Evolutionary conservation across 2,797 vertebrate genomes (phyloP), one percentile per base, ranked within the genome.

Genomic region (Pelochelys cantorii): DNA sequence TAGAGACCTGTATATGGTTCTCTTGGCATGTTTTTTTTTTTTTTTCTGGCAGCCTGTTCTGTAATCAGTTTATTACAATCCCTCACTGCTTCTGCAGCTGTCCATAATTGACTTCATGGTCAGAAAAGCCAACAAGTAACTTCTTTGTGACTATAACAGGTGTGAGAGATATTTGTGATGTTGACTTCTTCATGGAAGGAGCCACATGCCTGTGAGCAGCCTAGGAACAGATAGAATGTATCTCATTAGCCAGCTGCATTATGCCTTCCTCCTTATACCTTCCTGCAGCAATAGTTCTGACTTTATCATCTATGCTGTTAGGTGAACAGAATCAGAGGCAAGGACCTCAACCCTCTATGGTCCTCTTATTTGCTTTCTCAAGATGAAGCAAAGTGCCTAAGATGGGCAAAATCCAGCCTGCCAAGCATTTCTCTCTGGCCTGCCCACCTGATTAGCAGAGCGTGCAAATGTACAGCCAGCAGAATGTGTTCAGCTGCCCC

Each of bases 131-230:
- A 54, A 5, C 27, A 0, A 3, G 18, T n/a, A 31, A 42, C 1
- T 37, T 25, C 65, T 9, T 11, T 34, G 79, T 2, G 0, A 3
- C 7, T 65, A 65, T 85, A 68, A 15, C 84, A 59, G 82, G 60
- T 7, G 60, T 31, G 62, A 62, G 74, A 34, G 29, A 1, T 71
- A 83, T 53, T 31, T 0, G 2, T 17, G 9, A 11, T 0, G 22
- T 34, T 74, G 57, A 14, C 81, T 25, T 0, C 14, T 20, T 18
- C 31, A 20, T 1, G 56, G 22, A 20, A 13, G 54, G n/a, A 59
- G 83, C 1, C 0, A 48, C 23, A 1, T 2, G 34, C 31, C 8
- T 54, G 0, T 53, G 15, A 80, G n/a, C 79, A 78, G 77, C 42
- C 22, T 79, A 11, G 74, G 55, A 22, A 25, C 7, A 13, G 62